Base-by-base conservation (phyloP, 2,113 vertebrate genomes). In the Cricetomys ansorgei region DNA sequence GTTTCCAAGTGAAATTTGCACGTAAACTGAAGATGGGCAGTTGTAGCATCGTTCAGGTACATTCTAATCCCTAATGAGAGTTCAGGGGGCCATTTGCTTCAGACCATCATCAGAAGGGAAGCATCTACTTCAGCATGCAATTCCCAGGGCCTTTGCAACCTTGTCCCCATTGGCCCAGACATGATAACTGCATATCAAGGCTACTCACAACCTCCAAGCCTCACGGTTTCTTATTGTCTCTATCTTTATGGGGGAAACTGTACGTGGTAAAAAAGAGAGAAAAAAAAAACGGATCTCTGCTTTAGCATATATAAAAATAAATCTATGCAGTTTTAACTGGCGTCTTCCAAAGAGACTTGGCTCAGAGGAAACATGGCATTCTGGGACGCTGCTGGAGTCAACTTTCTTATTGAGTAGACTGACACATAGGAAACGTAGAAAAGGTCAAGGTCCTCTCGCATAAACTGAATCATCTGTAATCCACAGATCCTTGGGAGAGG, bases 281-380 rank as follows among this genome's bases (percentile, higher is more conserved):
- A 88, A 50, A 75, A 85, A 59, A 13, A 31, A 59, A 40, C 21
- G 43, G 45, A 55, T 55, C 62, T 75, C 88, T 43, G 80, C 55
- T 96, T 83, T 73, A 94, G 37, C 37, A 43, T 45, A 86, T 75
- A 72, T 64, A 85, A 53, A 91, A 92, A 64, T 65, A 88, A 76
- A 92, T 91, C 31, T 34, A 72, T 40, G 76, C 16, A 62, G 15
- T 53, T 88, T 95, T 95, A 85, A 91, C 37, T 89, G 90, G 23
- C 29, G 34, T 93, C 45, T 69, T 92, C 75, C 70, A 85, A 85
- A 88, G 29, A 88, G 81, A 55, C 12, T 77, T 69, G 43, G 11
- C 75, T 80, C 76, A 65, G 76, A 94, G 45, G 21, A 67, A 94
- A 75, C 70, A 77, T 81, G 85, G 57, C 48, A 73, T 64, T 48